Conservation (phyloP, 2,113 vertebrate genomes). For the Furnarius figulus region DNA sequence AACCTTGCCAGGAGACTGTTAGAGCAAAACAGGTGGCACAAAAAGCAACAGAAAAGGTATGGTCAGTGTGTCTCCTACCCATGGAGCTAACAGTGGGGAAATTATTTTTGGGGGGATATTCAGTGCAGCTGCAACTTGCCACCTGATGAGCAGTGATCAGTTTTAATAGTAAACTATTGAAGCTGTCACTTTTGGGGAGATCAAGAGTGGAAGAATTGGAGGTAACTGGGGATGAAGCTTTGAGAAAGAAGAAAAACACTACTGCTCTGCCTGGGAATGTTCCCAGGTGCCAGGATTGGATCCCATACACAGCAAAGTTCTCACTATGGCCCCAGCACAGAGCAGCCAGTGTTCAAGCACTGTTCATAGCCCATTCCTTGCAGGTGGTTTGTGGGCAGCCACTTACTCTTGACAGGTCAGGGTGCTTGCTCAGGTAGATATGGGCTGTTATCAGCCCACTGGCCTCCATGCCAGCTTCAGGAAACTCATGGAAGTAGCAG, state of each 20-base stretch:
- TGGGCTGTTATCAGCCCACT: not conserved
- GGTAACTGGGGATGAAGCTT: not conserved
- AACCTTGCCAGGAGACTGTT: not conserved
- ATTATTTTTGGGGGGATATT: not conserved
- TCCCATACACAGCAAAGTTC: accelerated
- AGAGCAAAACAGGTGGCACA: not conserved
- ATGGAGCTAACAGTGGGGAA: accelerated
- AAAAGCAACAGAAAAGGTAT: not conserved
- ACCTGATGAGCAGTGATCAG: not conserved
- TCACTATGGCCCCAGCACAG: not conserved
- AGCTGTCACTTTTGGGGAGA: not conserved
- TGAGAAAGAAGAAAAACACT: not conserved
- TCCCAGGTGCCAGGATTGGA: not conserved
- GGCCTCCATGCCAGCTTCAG: not conserved
- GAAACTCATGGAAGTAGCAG: accelerated
- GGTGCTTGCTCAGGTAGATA: not conserved
- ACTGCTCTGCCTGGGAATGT: not conserved
- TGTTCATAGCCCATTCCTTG: not conserved
- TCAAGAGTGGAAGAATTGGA: not conserved
- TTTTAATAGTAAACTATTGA: not conserved
- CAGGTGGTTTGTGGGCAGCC: not conserved
- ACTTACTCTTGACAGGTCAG: not conserved
- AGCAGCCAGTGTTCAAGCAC: no score
- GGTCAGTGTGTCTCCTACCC: not conserved
- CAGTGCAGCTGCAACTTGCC: not conserved